Evolutionary conservation across 2,888 invertebrate genomes (phyloP).

Genomic region (Drosophila histrio): DNA sequence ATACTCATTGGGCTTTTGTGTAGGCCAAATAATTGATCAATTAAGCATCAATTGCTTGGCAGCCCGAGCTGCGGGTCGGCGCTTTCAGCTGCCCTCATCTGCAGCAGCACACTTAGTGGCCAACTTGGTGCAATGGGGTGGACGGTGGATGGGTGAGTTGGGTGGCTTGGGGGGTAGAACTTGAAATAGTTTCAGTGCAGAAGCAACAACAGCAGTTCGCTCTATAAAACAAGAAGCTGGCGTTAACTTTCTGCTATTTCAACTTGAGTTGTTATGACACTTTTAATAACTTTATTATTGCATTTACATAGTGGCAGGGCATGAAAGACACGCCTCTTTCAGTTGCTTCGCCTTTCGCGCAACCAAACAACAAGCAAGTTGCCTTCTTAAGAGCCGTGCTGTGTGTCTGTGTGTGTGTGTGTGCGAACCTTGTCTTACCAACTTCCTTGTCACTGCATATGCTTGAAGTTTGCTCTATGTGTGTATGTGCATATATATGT

Average conservation of each 20-base stretch:
- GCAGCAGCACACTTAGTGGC: conserved; percentile 25
- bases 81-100: conserved; percentile 39
- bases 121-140: neutral
- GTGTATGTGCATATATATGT: conserved; percentile 33
- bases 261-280: conserved; percentile 83
- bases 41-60: conserved; percentile 74
- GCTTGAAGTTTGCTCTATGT: conserved; percentile 47
- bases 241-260: conserved; percentile 73
- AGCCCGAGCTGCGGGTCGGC: conserved; percentile 62
- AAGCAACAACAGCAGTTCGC: conserved; percentile 30
- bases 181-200: conserved; percentile 16
- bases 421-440: conserved; percentile 21
- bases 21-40: conserved; percentile 75
- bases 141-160: neutral
- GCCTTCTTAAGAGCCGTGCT: conserved; percentile 51
- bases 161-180: neutral
- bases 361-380: conserved; percentile 52
- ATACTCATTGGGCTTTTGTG: conserved; percentile 48
- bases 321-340: conserved; percentile 32
- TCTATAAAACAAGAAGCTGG: conserved; percentile 61
- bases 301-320: conserved; percentile 76
- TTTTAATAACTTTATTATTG: conserved; percentile 84
- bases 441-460: conserved; percentile 57
- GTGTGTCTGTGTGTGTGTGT: conserved; percentile 5
- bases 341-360: conserved; percentile 12